These are phyloP conservation scores for Struthidea cinerea DNA, from an alignment of 2,113 vertebrate species.

Conservation along the genomic window DNA sequence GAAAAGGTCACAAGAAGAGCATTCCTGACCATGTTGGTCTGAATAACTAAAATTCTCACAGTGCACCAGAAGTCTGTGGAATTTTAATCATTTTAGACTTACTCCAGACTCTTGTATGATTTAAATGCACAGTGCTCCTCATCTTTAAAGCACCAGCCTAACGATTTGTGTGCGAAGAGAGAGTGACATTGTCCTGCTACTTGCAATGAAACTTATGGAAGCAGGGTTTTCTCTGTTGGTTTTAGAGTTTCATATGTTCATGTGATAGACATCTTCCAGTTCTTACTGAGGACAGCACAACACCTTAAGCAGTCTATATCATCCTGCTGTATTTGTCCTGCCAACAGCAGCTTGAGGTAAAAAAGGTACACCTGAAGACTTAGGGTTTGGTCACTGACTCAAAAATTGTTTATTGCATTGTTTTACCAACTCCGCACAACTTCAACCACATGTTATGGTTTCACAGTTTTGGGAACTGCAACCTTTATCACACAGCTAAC, in stretches of 20 bases:
- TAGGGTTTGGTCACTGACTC: background rate
- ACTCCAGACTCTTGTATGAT: background rate
- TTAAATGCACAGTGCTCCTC: background rate
- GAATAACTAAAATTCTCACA: background rate
- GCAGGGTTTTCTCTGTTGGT: background rate
- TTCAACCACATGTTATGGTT: background rate
- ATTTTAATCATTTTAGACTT: background rate
- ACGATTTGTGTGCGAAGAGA: background rate
- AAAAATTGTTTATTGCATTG: background rate
- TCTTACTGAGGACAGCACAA: background rate
- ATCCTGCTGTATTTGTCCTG: background rate
- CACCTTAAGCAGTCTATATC: slow-evolving; percentile 1
- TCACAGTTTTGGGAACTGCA: background rate
- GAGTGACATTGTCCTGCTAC: background rate
- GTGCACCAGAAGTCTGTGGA: background rate
- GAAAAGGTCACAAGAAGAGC: background rate
- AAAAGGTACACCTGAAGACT: background rate
- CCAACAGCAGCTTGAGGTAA: background rate
- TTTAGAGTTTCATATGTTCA: slow-evolving; percentile 12
- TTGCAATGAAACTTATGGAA: background rate
- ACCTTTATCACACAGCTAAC: background rate
- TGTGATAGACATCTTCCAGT: background rate
- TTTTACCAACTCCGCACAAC: background rate
- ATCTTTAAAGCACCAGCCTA: background rate
- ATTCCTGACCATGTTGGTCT: background rate